phyloP scores from a whole-genome alignment of 2,797 vertebrate species.

The Phylloscopus collybita region DNA sequence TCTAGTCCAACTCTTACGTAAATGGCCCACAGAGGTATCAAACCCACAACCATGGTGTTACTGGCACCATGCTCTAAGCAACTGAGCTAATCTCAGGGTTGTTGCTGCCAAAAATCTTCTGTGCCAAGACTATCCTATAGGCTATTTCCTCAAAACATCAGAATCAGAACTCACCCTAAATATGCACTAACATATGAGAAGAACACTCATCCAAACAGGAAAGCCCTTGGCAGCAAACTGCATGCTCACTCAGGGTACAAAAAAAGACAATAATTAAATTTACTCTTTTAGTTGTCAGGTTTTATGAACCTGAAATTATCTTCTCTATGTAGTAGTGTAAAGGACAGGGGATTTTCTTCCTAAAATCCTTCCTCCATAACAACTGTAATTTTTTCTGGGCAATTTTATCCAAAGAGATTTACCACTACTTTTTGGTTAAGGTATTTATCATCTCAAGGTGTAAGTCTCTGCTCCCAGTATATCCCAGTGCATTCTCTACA shows the following conservation, averaged over 20 bases:
- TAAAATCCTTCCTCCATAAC: background rate
- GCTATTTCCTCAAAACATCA: background rate
- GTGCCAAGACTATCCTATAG: background rate
- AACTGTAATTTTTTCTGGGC: background rate
- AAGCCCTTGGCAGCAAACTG: background rate
- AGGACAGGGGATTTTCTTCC: background rate
- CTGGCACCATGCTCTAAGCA: background rate
- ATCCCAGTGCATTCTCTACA: background rate
- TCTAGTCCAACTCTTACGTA: background rate
- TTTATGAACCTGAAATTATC: background rate
- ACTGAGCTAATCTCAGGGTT: background rate
- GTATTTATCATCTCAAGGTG: background rate
- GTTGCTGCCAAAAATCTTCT: background rate
- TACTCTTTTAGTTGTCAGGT: background rate
- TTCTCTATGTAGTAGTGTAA: background rate
- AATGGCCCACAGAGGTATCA: background rate
- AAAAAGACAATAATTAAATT: background rate
- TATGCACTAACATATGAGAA: background rate
- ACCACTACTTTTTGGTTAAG: background rate
- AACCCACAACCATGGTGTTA: background rate
- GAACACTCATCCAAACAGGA: background rate
- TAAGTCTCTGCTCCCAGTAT: background rate
- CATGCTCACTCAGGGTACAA: background rate
- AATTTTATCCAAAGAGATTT: background rate
- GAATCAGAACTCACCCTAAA: background rate